Base-by-base conservation (phyloP, 1,140 invertebrate species). In the Temnothorax nylanderi region DNA sequence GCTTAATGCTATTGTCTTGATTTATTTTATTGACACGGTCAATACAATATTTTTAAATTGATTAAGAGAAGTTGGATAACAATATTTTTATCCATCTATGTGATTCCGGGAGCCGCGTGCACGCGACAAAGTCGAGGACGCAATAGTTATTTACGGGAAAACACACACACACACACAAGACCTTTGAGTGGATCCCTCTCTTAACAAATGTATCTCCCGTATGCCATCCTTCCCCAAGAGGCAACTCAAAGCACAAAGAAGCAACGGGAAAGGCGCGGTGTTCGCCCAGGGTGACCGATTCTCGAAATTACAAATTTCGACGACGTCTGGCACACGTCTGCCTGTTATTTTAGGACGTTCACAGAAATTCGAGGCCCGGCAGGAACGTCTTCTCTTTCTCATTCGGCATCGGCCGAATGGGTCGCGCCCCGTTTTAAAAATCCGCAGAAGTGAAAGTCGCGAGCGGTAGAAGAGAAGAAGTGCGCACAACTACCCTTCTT, bases 341-440 rank as follows among this genome's bases (percentile, higher is more conserved):
- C 47, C 82, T 86, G 85, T 90, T 90, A 88, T 90, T 90, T 88
- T 88, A 85, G 77, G 84, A 86, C 11, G 41, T 90, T 88, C 77
- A 72, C 82, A 44, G 87, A 88, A 86, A 90, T 88, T 88, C 49
- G 56, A 54, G 32, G 82, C 58, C 49, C 87, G 75, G 49, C 71
- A 76, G 37, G 76, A 86, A 54, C 49, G 65, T 80, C 64, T 37
- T 65, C 60, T 13, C 58, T 21, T 34, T 47, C 47, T 82, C 51
- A 18, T 49, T 37, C 51, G n/a, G 41, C 60, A 87, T 87, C 78
- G 69, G 67, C 67, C 67, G 58, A 64, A 34, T 49, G 85, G 37
- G 21, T 76, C 72, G 87, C 71, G 85, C 21, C 77, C n/a, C 71
- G 82, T 21, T 78, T 87, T 72, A 64, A 84, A 84, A 84, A 75